These are phyloP conservation scores for Harpalus rubripes DNA, from an alignment of 2,888 invertebrate genomes.

Conservation along the genomic window DNA sequence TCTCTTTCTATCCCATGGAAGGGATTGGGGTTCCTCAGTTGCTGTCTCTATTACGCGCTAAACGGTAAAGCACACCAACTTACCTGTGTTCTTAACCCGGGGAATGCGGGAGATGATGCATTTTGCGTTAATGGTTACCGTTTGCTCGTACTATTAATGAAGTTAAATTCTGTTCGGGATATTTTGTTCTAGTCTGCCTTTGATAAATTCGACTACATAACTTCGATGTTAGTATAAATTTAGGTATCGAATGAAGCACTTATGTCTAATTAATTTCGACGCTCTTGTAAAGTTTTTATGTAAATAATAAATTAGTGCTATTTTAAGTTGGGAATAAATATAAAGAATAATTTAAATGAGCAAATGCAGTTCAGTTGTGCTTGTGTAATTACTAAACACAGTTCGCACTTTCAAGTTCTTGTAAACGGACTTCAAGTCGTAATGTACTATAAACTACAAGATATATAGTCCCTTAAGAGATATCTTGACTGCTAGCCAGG, in stretches of 20 bases:
- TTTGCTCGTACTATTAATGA: constrained; percentile 47
- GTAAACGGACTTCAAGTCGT: neutral
- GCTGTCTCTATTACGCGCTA: constrained; percentile 21
- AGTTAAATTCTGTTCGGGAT: constrained; percentile 46
- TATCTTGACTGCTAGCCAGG: neutral
- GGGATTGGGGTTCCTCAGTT: neutral
- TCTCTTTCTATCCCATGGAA: constrained; percentile 5
- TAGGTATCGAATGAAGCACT: neutral
- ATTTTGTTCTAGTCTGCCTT: constrained; percentile 25
- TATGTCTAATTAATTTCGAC: neutral
- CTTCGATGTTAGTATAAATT: constrained; percentile 8
- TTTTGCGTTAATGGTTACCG: constrained; percentile 54
- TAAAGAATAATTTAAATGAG: neutral
- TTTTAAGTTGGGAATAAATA: too few relatives aligned
- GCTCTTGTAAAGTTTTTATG: too few relatives aligned
- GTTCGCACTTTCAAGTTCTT: neutral
- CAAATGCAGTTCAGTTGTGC: neutral
- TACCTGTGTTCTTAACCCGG: constrained; percentile 50
- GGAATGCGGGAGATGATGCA: constrained; percentile 49
- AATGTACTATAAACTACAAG: neutral
- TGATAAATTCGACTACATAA: constrained; percentile 5
- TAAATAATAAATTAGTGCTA: too few relatives aligned
- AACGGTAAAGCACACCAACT: constrained; percentile 47
- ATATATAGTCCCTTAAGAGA: neutral
- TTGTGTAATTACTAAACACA: neutral